Evolutionary conservation across 2,113 vertebrate species (phyloP), one percentile per base, ranked within the genome.

Genomic region (Ancistrus triradiatus): DNA sequence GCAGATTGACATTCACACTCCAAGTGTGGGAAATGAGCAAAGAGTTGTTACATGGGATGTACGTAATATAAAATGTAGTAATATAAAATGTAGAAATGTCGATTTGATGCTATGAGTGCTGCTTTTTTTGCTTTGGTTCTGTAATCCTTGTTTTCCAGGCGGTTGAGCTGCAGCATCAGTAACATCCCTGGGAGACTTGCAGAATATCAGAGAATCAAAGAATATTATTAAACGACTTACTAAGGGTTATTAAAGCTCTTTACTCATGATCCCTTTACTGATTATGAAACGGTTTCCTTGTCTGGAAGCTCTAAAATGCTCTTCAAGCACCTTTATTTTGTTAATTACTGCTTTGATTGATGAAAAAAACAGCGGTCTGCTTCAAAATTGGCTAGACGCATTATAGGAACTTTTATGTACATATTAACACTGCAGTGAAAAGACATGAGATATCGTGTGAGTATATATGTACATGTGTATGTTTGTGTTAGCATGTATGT

Each of bases 321-420:
- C 89, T 85, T 87, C 85, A 93, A 91, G 91, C 91, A 94, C 91
- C 88, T 94, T 93, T 69, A 56, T 62, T 52, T 70, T n/a, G n/a
- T 64, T 64, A 70, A 88, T 88, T 88, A 88, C 75, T 63, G 86
- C 88, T 88, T 80, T 85, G 4, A n/a, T n/a, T n/a, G n/a, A n/a
- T n/a, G 11, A 58, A 31, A 44, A 58, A 31, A 44, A 64, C 35
- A 31, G 15, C n/a, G 19, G 15, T 52, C 49, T 48, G 44, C 52
- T 66, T 25, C 21, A 8, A 70, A 68, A 69, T 72, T 72, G 75
- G 73, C 70, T 59, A 44, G 61, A 71, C 49, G 31, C 52, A 86
- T 88, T 90, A 91, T 91, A 91, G 89, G 86, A 90, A 86, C 90
- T 88, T 91, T 90, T 28, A 90, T 94, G 91, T 94, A 91, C 89